Evolutionary conservation across 1,140 invertebrate genomes (phyloP).

Genomic region (Ceratina japonica): DNA sequence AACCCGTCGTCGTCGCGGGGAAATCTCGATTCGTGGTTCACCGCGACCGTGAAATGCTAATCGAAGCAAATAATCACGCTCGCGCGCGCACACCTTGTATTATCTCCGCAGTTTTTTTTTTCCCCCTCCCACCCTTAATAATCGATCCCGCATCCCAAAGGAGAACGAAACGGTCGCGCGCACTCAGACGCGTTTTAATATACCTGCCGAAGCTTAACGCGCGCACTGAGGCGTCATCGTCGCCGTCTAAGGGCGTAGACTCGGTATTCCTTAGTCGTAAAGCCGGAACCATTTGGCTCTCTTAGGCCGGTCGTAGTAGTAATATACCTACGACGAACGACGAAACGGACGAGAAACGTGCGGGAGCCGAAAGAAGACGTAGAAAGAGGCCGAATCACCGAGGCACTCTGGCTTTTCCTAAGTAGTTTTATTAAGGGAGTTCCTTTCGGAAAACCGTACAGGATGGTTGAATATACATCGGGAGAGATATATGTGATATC

Average conservation of each 20-base stretch:
- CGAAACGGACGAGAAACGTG: constrained; percentile 48
- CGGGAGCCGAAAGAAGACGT: constrained; percentile 20
- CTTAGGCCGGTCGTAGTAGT: constrained; percentile 54
- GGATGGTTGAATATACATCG: constrained; percentile 71
- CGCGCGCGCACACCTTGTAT: background rate
- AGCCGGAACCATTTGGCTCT: constrained; percentile 39
- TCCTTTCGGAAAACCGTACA: constrained; percentile 63
- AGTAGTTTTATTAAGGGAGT: constrained; percentile 66
- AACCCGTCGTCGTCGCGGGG: background rate
- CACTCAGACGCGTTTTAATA: constrained; percentile 41
- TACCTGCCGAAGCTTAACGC: constrained; percentile 26
- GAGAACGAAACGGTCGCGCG: background rate
- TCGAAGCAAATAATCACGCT: background rate
- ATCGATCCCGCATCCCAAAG: background rate
- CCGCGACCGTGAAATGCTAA: background rate
- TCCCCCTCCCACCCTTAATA: background rate
- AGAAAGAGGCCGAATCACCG: constrained; percentile 27
- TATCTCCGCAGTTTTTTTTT: background rate
- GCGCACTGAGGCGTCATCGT: background rate
- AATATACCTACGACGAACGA: constrained; percentile 38
- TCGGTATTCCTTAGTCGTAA: constrained; percentile 51
- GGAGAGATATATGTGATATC: constrained; percentile 73
- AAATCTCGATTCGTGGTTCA: background rate
- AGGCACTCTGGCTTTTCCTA: constrained; percentile 45
- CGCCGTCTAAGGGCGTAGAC: constrained; percentile 43